These are phyloP conservation scores for Anas flavirostris DNA, from an alignment of 2,797 vertebrate genomes.

Conservation along the genomic window DNA sequence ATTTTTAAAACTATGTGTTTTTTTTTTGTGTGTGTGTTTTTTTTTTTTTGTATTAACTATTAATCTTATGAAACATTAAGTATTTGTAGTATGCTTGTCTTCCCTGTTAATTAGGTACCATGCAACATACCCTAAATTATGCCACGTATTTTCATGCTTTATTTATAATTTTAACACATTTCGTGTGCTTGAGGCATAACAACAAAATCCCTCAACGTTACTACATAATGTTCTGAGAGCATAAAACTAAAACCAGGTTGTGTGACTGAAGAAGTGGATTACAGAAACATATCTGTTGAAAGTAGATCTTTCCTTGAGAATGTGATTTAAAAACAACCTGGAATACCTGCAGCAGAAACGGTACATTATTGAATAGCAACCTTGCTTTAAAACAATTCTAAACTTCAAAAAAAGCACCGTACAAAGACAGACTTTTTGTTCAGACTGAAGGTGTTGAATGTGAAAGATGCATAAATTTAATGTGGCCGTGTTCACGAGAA, in stretches of 20 bases:
- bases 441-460: too few species aligned
- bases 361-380: not conserved
- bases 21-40: too few species aligned
- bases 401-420: not conserved
- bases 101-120: not conserved
- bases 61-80: not conserved
- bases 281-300: not conserved
- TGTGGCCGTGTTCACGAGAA: fast-evolving
- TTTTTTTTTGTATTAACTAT: not conserved
- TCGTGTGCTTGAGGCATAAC: not conserved
- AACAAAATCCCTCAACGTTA: not conserved
- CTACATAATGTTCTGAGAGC: fast-evolving
- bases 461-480: not conserved
- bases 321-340: not conserved
- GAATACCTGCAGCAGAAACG: not conserved
- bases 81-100: not conserved
- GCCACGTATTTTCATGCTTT: not conserved
- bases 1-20: not conserved
- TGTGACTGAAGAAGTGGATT: not conserved
- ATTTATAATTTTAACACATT: not conserved
- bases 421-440: not conserved
- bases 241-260: not conserved
- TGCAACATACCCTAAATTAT: not conserved
- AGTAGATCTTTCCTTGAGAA: not conserved
- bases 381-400: not conserved